Percentiles rank a stretch among this genome's conserved stretches.
phyloP scores from a whole-genome alignment of 2,888 invertebrate species.

The Altica lythri region DNA sequence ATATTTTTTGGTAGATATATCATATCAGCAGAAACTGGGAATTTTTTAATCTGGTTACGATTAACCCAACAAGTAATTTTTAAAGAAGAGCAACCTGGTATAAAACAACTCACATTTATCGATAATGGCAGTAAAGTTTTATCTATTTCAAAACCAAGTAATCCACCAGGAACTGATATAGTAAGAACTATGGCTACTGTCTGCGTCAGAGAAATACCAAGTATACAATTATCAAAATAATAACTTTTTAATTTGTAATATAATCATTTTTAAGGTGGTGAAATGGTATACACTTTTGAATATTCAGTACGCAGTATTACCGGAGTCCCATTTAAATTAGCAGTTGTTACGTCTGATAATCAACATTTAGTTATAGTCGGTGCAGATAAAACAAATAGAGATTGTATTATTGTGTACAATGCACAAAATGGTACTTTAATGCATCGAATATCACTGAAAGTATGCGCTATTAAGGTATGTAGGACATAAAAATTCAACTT shows the following conservation, averaged over 20 bases:
- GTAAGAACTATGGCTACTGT: conserved; percentile 69
- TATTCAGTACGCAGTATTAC: conserved; percentile 76
- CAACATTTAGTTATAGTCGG: conserved; percentile 77
- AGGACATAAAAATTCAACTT: background rate
- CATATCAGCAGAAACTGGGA: conserved; percentile 90
- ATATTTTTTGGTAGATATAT: conserved; percentile 63
- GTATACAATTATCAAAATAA: conserved; percentile 53
- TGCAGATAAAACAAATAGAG: conserved; percentile 77
- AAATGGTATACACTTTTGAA: conserved; percentile 78
- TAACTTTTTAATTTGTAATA: conserved; percentile 6
- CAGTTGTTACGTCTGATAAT: conserved; percentile 82
- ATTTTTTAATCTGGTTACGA: conserved; percentile 87
- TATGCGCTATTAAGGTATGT: conserved; percentile 63
- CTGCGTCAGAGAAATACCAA: conserved; percentile 73
- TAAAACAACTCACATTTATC: conserved; percentile 75
- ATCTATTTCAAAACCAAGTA: conserved; percentile 71
- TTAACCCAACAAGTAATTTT: conserved; percentile 75
- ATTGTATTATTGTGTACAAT: conserved; percentile 82
- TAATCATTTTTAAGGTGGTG: conserved; percentile 66
- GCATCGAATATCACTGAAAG: conserved; percentile 59
- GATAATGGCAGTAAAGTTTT: conserved; percentile 77
- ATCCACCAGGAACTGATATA: conserved; percentile 68
- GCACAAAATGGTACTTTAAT: conserved; percentile 74
- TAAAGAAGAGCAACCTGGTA: conserved; percentile 81
- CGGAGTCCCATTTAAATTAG: conserved; percentile 72